Evolutionary conservation across 2,113 vertebrate species (phyloP), one percentile per base, ranked within the genome.

Genomic region (Podilymbus podiceps): DNA sequence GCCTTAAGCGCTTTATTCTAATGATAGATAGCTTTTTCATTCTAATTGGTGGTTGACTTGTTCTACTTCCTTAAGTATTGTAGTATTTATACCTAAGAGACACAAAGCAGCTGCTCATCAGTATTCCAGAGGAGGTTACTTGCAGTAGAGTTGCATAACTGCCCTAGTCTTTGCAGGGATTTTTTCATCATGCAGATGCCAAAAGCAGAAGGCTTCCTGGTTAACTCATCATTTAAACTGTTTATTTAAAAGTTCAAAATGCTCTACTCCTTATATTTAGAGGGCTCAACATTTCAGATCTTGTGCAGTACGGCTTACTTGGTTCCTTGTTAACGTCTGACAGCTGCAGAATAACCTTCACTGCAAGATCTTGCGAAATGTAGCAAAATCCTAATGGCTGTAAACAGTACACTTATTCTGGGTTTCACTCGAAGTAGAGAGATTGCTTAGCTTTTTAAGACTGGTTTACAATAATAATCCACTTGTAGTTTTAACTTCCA

Each of bases 141-240:
- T 98, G 98, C 98, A 98, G 98, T 96, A 95, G 95, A 97, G 96
- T 99, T 99, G 98, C 97, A 93, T 99, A 99, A 99, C 98, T 97
- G 98, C 98, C 98, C 98, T 98, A 98, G 98, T 97, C 96, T 98
- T 98, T 97, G 87, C 73, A 75, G 81, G 78, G 91, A 44, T 81
- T 85, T 69, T 89, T 98, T 93, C 72, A 88, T 91, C 91, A 77
- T 86, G 85, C 33, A 95, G 91, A 93, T 96, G 78, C 97, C 89
- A 94, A 85, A 73, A 94, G 88, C 81, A 79, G 63, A 40, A 64
- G n/a, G 66, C 73, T 96, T 96, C 76, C 74, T 92, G 85, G 83
- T 91, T 95, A 97, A 91, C 90, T 96, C 56, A 52, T 93, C 84
- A 6, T 89, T 94, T 64, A 90, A 76, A 62, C 66, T 85, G 66